These are phyloP conservation scores for Acrocephalus kingi DNA, from an alignment of 2,113 vertebrate genomes.

Conservation along the genomic window DNA sequence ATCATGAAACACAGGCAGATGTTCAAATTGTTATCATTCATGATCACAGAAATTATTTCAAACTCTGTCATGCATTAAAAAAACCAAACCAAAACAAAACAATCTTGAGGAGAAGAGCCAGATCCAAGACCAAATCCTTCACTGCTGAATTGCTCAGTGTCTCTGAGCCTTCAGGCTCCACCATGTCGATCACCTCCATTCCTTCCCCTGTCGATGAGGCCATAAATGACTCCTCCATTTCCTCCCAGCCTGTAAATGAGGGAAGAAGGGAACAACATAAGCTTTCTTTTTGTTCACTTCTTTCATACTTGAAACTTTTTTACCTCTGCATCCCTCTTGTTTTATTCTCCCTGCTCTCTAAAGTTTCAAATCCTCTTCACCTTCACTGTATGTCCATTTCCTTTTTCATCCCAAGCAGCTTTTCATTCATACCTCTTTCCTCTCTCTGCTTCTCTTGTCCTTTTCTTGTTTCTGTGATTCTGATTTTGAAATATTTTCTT, in stretches of 20 bases:
- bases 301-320: background rate
- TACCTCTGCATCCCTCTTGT: background rate
- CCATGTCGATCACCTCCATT: conserved; percentile 69
- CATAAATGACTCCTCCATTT: conserved; percentile 70
- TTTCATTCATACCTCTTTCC: background rate
- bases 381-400: background rate
- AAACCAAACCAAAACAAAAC: background rate
- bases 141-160: background rate
- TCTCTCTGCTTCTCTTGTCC: background rate
- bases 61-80: conserved; percentile 46
- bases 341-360: background rate
- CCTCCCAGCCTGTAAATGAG: conserved; percentile 42
- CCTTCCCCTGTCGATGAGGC: conserved; percentile 69
- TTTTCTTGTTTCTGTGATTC: background rate
- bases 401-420: background rate
- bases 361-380: background rate
- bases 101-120: conserved; percentile 38
- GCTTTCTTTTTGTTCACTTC: background rate
- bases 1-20: conserved; percentile 40
- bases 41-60: background rate
- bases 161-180: background rate
- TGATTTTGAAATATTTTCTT: background rate
- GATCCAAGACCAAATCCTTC: background rate
- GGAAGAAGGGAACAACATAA: background rate
- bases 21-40: conserved; percentile 1